Evolutionary conservation across 2,888 invertebrate genomes (phyloP).

Genomic region (Catocala sponsa): DNA sequence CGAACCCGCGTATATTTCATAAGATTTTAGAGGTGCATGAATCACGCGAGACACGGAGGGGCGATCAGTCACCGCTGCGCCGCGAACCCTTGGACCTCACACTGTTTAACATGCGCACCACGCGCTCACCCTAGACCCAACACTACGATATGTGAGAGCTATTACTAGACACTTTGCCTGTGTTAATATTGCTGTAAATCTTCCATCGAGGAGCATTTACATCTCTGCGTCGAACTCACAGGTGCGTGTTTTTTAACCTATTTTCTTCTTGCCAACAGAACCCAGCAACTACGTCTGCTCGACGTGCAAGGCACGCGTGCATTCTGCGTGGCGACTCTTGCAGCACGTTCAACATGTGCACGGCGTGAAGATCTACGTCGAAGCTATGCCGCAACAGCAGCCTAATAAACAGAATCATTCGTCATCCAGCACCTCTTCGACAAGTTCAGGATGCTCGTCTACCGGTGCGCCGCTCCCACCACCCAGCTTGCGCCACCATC

Average conservation of each 20-base stretch:
- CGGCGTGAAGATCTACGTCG: conserved; percentile 97
- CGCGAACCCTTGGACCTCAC: conserved; percentile 79
- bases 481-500: conserved; percentile 90
- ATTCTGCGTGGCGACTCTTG: conserved; percentile 98
- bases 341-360: conserved; percentile 98
- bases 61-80: conserved; percentile 85
- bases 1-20: conserved; percentile 86
- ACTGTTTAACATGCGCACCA: conserved; percentile 82
- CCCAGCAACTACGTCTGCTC: conserved; percentile 98
- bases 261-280: conserved; percentile 89
- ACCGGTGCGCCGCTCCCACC: conserved; percentile 88
- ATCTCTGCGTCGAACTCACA: conserved; percentile 46
- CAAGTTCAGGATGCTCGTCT: conserved; percentile 87
- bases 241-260: conserved; percentile 57
- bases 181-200: conserved; percentile 87
- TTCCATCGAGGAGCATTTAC: conserved; percentile 72
- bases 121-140: conserved; percentile 84
- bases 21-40: conserved; percentile 88
- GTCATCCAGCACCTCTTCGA: conserved; percentile 87
- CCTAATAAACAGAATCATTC: conserved; percentile 87
- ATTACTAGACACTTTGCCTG: conserved; percentile 87
- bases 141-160: conserved; percentile 87
- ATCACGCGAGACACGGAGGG: conserved; percentile 85
- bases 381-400: conserved; percentile 83
- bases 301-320: conserved; percentile 96